Evolutionary conservation across 2,888 invertebrate species (phyloP), one percentile per base, ranked within the genome.

Genomic region (Branchinecta sandiegonensis): DNA sequence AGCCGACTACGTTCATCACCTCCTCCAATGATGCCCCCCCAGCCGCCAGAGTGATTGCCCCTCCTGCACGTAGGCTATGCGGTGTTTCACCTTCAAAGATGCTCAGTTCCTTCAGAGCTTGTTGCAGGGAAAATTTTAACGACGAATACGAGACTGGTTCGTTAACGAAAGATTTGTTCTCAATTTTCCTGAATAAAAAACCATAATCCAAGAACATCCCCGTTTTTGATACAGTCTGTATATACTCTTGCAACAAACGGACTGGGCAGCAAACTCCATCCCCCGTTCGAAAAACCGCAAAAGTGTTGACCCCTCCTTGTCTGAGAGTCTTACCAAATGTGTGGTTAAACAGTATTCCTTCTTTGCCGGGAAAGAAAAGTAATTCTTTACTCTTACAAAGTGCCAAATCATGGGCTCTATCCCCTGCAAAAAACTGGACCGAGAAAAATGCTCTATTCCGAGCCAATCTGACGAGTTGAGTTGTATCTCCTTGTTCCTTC

Each of bases 371-470:
- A 23, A 50, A 50, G 50, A 50, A 50, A 50, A 50, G 50, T 13
- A 50, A 13, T n/a, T 50, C 50, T 50, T 50, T 50, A 50, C 50
- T n/a, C n/a, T 50, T 50, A 50, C 13, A 13, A 13, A 50, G 50
- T 13, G 50, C 50, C n/a, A 50, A 50, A 50, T 50, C 50, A 13
- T 13, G n/a, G 50, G 50, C 50, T 50, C 50, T 50, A 50, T 50
- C 50, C 2, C 50, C 50, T 50, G 13, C 50, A 50, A 13, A 50
- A n/a, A 50, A 50, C 50, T 50, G 50, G 13, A 50, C n/a, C 13
- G n/a, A 13, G n/a, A 50, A 50, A n/a, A 50, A 50, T 13, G 50
- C 50, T 50, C 50, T 50, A 50, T 50, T 13, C 50, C 13, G 13
- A 2, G n/a, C 13, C 50, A 50, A 13, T 50, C 50, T 65, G 14